Percentiles rank a stretch among this genome's conserved stretches.
phyloP scores from a whole-genome alignment of 2,888 invertebrate species.

The Augiades crinisus region DNA sequence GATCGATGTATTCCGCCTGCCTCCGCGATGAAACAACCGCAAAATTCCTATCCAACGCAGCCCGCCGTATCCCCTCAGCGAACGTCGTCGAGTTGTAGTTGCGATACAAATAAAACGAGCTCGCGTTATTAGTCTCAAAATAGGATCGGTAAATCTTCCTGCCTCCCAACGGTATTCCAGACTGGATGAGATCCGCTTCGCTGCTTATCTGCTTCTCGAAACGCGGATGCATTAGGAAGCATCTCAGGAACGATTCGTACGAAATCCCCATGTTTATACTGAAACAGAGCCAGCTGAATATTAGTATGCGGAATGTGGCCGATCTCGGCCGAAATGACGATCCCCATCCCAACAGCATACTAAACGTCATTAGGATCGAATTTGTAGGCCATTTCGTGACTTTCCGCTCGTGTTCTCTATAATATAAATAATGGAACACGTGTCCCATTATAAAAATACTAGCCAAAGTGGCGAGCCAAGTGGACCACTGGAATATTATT shows the following conservation, averaged over 20 bases:
- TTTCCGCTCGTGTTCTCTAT: constrained; percentile 51
- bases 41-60: constrained; percentile 63
- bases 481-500: constrained; percentile 72
- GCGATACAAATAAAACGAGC: constrained; percentile 72
- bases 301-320: constrained; percentile 63
- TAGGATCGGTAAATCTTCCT: constrained; percentile 73
- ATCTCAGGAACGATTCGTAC: constrained; percentile 75
- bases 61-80: constrained; percentile 61
- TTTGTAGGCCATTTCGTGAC: constrained; percentile 71
- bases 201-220: constrained; percentile 75
- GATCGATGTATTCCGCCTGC: constrained; percentile 71
- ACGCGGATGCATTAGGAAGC: constrained; percentile 76
- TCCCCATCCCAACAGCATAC: constrained; percentile 74
- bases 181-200: constrained; percentile 67
- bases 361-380: constrained; percentile 68
- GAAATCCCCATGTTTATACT: constrained; percentile 75
- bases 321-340: constrained; percentile 62
- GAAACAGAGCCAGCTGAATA: constrained; percentile 73
- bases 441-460: constrained; percentile 60
- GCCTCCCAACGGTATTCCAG: constrained; percentile 68
- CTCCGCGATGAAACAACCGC: constrained; percentile 69
- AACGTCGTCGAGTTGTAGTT: constrained; percentile 70
- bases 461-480: constrained; percentile 64
- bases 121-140: constrained; percentile 74
- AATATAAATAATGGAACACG: constrained; percentile 63